Evolutionary conservation across 1,140 invertebrate genomes (phyloP).

Genomic region (Drosophila melanica): DNA sequence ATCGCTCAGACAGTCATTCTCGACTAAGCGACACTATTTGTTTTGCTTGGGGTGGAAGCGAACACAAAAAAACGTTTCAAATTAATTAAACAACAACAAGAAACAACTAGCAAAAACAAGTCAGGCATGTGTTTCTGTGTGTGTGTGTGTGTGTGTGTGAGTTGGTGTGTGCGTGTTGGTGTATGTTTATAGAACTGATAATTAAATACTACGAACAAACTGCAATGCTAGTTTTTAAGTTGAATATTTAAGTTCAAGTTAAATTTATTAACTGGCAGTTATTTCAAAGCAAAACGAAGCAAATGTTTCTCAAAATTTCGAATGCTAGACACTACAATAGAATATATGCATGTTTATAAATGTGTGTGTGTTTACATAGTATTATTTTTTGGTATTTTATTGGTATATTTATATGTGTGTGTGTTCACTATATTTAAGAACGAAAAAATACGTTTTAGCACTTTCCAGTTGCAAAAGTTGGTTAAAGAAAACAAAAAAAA

Average conservation of each 20-base stretch:
- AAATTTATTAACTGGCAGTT: slow-evolving; percentile 26
- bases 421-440: slow-evolving; percentile 3
- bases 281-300: slow-evolving; percentile 44
- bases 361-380: slow-evolving; percentile 5
- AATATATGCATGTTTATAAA: slow-evolving; percentile 17
- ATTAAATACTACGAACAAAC: slow-evolving; percentile 32
- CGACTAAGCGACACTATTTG: no score
- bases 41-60: slow-evolving; percentile 25
- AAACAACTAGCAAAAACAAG: slow-evolving; percentile 63
- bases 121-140: slow-evolving; percentile 26
- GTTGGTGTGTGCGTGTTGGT: slow-evolving; percentile 2
- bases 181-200: slow-evolving; percentile 16
- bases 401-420: neutral
- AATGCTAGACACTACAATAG: slow-evolving; percentile 39
- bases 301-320: slow-evolving; percentile 20
- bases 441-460: slow-evolving; percentile 8
- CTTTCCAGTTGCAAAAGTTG: slow-evolving; percentile 12
- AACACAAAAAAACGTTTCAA: slow-evolving; percentile 62
- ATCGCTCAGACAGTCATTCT: no score
- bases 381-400: slow-evolving; percentile 9
- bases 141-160: slow-evolving; percentile 6
- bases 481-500: slow-evolving; percentile 6
- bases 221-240: slow-evolving; percentile 31
- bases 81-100: slow-evolving; percentile 74
- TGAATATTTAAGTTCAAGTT: slow-evolving; percentile 19